Base-by-base conservation (phyloP, 2,113 vertebrate genomes). In the Girardinichthys multiradiatus region DNA sequence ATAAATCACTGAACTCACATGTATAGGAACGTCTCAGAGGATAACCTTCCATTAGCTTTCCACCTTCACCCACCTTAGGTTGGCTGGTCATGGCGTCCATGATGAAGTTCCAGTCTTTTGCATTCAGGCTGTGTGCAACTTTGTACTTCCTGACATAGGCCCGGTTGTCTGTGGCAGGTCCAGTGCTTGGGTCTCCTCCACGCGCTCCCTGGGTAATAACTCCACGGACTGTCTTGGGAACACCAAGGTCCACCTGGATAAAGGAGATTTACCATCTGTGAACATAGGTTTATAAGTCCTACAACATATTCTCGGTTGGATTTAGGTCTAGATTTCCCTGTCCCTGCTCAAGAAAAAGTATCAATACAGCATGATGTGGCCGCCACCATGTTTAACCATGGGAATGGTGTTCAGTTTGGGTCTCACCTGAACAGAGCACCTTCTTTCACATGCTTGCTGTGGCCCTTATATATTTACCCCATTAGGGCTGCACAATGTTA, bases 111-210 rank as follows among this genome's bases (percentile, higher is more conserved):
- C 97, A 99, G 64, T 98, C 96, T 15, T 96, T 96, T 70, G 94
- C 95, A 0, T 95, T 95, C 75, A 96, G 80, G 88, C 98, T 98
- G 92, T 98, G 93, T 4, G 97, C 94, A 70, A 99, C 94, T 77
- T 97, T 97, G 91, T 98, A 99, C 87, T 97, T 99, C 89, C 97
- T 93, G 42, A 99, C 97, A 1, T 98, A 99, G 0, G 98, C 97
- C 28, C 96, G 94, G 82, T 97, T 96, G 42, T 99, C 98, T 0
- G 95, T 92, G 0, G 91, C 92, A 0, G 86, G 95, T 74, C 68
- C 96, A 87, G 65, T 84, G 6, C 66, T 83, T 1, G 90, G 79
- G 58, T 98, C 97, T 3, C 96, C 97, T 33, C 96, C 96, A 0
- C 97, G 93, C 4, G 97, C 97, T 8, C 98, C 98, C 88, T 99